These are phyloP conservation scores for Peromyscus leucopus DNA, from an alignment of 2,113 vertebrate species.

Conservation along the genomic window DNA sequence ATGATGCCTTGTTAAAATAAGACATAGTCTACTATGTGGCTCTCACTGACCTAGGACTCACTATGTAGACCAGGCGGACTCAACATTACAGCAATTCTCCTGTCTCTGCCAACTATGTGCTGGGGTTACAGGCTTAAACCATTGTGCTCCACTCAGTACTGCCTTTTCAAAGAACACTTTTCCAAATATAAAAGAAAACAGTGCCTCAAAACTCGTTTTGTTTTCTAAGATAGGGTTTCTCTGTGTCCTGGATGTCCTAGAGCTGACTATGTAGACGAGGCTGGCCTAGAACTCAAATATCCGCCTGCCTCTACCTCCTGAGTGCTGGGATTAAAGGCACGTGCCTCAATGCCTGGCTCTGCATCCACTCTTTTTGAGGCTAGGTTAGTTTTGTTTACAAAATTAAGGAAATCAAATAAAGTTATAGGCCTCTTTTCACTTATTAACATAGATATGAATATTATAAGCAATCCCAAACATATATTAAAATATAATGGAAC, in stretches of 20 bases:
- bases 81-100: neutral
- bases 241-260: too few relatives aligned
- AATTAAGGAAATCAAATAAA: slow-evolving; percentile 15
- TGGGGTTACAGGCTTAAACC: too few relatives aligned
- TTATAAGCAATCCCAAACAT: neutral
- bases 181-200: too few relatives aligned
- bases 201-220: too few relatives aligned
- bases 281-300: too few relatives aligned
- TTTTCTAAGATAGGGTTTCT: too few relatives aligned
- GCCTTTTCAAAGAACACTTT: too few relatives aligned
- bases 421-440: slow-evolving; percentile 1
- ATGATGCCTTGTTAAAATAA: neutral
- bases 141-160: too few relatives aligned
- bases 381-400: neutral
- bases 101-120: too few relatives aligned
- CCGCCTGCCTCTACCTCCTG: too few relatives aligned
- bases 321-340: neutral
- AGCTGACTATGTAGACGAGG: too few relatives aligned
- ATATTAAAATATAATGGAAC: neutral
- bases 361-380: neutral
- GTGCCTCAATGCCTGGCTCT: neutral
- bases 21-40: neutral
- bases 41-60: neutral
- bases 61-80: neutral
- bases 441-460: slow-evolving; percentile 26